Conservation (phyloP, 2,113 vertebrate species). For the Phrynosoma platyrhinos region DNA sequence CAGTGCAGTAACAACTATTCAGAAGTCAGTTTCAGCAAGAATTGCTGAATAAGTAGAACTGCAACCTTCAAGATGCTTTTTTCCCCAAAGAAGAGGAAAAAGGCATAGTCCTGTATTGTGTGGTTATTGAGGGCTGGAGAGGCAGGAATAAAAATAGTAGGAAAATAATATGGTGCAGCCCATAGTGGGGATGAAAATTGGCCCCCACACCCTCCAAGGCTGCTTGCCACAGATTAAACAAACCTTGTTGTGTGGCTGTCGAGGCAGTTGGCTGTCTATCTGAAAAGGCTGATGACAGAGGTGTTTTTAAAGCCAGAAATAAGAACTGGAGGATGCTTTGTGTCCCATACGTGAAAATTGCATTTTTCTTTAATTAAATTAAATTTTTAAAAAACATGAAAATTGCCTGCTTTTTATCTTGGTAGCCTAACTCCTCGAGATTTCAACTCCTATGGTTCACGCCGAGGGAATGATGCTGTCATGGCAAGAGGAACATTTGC, state of each 20-base stretch:
- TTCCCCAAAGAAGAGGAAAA: too few relatives aligned
- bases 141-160: not conserved
- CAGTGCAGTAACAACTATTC: not conserved
- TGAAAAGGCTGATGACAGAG: not conserved
- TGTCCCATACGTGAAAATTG: not conserved
- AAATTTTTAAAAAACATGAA: not conserved
- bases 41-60: too few relatives aligned
- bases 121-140: too few relatives aligned
- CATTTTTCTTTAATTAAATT: not conserved
- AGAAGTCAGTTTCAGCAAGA: not conserved
- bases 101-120: too few relatives aligned
- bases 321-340: too few relatives aligned
- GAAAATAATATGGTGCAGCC: not conserved
- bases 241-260: not conserved
- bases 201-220: too few relatives aligned
- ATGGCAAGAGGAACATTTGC: constrained; percentile 97
- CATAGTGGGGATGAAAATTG: not conserved
- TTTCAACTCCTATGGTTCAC: constrained; percentile 96
- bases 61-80: too few relatives aligned
- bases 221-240: too few relatives aligned
- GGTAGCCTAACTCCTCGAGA: constrained; percentile 88
- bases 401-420: constrained; percentile 10
- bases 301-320: not conserved
- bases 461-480: constrained; percentile 94
- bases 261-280: not conserved